Base-by-base conservation (phyloP, 2,113 vertebrate genomes). In the Phalacrocorax brasilianus region DNA sequence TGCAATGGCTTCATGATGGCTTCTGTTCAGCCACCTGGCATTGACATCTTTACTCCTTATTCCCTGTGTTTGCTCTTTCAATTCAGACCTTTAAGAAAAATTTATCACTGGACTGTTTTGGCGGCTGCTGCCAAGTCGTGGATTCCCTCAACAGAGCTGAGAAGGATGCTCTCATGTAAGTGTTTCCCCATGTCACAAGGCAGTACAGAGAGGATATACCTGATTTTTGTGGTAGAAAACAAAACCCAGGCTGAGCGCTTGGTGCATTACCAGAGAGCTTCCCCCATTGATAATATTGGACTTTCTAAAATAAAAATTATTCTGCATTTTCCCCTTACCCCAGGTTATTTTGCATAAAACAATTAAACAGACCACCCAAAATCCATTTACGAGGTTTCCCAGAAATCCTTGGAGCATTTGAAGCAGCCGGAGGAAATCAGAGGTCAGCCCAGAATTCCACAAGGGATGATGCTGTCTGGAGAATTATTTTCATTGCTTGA, bases 381-480 rank as follows among this genome's bases (percentile, higher is more conserved):
- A 28, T 79, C 45, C 42, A 6, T 71, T 91, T 63, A 76, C 13
- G 55, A 53, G 17, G 59, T 86, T 94, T 96, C 72, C 85, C 47
- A 93, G 82, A 68, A 91, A 61, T 56, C 55, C 50, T 58, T 3
- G 7, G 49, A 65, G 59, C 7, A 4, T 56, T 45, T 84, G 55
- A 89, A 86, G 71, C 79, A 58, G 35, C 18, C 6, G 23, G 61
- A 76, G 80, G 92, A 78, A 84, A 92, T 81, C 30, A 35, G 47
- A 82, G 76, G 11, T 68, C 82, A 92, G 66, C 47, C 70, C 55
- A 50, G 83, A 66, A 88, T 95, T 96, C 81, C 91, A 83, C 45
- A 66, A 42, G 56, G 0, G 4, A 50, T 82, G 73, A 79, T 0
- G 11, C 73, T 50, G 74, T 61, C 77, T 93, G 91, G 59, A 85